Evolutionary conservation across 2,797 vertebrate genomes (phyloP).

Genomic region (Scomberomorus guttatus): DNA sequence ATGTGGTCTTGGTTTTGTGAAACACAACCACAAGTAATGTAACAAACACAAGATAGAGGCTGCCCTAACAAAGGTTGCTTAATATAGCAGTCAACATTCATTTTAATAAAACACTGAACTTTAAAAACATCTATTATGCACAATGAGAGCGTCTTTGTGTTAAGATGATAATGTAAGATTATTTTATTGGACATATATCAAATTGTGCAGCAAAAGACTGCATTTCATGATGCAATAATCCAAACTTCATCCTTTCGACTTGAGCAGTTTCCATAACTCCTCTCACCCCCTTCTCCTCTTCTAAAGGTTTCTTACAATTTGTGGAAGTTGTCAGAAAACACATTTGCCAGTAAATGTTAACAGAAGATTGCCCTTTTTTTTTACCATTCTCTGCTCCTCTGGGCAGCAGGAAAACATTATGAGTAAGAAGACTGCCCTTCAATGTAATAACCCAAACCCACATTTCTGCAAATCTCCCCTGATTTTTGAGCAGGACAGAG

Average conservation of each 20-base stretch:
- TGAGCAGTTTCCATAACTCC: slow-evolving; percentile 3
- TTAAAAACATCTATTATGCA: slow-evolving; percentile 8
- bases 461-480: not conserved
- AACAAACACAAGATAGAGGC: not conserved
- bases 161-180: not conserved
- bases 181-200: not conserved
- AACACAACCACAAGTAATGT: slow-evolving; percentile 38
- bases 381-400: slow-evolving; percentile 6
- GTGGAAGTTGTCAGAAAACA: slow-evolving; percentile 35
- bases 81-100: not conserved
- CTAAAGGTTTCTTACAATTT: slow-evolving; percentile 1
- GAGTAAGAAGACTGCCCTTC: slow-evolving; percentile 15
- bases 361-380: slow-evolving; percentile 33
- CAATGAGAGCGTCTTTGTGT: not conserved
- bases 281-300: not conserved
- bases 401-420: slow-evolving; percentile 16
- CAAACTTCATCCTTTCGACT: not conserved
- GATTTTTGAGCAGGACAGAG: not conserved
- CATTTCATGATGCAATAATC: slow-evolving; percentile 8
- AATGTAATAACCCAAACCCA: slow-evolving; percentile 1
- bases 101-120: slow-evolving; percentile 3
- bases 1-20: slow-evolving; percentile 32
- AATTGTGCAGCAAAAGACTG: not conserved
- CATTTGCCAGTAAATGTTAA: slow-evolving; percentile 21
- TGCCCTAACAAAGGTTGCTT: not conserved